A percentile compares a stretch with the other conserved stretches of the same genome.
phyloP scores from a whole-genome alignment of 1,140 invertebrate species.

The Lepidurus arcticus region DNA sequence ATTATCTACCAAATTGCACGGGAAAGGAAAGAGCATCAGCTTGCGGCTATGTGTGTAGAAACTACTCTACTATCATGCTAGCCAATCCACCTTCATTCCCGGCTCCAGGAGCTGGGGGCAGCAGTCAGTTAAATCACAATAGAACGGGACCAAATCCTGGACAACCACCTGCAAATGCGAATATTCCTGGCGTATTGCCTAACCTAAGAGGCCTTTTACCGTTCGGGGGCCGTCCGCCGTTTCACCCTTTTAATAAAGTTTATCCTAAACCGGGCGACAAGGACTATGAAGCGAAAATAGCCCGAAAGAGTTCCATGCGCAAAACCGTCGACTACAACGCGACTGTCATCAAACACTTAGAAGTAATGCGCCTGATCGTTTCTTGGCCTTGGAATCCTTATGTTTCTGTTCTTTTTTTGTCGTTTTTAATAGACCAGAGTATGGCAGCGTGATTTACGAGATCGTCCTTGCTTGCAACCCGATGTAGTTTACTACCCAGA shows the following conservation, averaged over 20 bases:
- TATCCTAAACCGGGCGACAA: slow-evolving; percentile 47
- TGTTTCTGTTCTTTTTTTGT: slow-evolving; percentile 4
- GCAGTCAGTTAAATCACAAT: background rate
- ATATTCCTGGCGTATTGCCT: background rate
- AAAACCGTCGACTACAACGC: slow-evolving; percentile 98
- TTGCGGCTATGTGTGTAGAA: background rate
- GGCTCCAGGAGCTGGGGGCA: background rate
- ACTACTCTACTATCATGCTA: background rate
- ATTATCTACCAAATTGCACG: too few species aligned
- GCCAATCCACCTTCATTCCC: slow-evolving; percentile 14
- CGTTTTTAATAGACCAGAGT: slow-evolving; percentile 63
- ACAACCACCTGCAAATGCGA: slow-evolving; percentile 1
- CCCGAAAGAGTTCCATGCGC: slow-evolving; percentile 91
- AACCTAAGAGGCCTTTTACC: slow-evolving; percentile 13
- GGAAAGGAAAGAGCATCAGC: background rate
- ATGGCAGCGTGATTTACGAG: slow-evolving; percentile 87
- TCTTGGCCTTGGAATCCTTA: slow-evolving; percentile 11
- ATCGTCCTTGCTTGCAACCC: slow-evolving; percentile 77
- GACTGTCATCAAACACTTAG: slow-evolving; percentile 84
- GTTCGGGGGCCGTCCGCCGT: slow-evolving; percentile 28
- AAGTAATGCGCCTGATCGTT: slow-evolving; percentile 52
- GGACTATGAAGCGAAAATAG: slow-evolving; percentile 91
- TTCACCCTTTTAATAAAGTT: slow-evolving; percentile 43
- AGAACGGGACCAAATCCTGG: background rate
- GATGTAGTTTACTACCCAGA: slow-evolving; percentile 80